Percentiles rank a stretch among this genome's conserved stretches.
phyloP scores from a whole-genome alignment of 2,888 invertebrate genomes.

The Eucera pruinosa region DNA sequence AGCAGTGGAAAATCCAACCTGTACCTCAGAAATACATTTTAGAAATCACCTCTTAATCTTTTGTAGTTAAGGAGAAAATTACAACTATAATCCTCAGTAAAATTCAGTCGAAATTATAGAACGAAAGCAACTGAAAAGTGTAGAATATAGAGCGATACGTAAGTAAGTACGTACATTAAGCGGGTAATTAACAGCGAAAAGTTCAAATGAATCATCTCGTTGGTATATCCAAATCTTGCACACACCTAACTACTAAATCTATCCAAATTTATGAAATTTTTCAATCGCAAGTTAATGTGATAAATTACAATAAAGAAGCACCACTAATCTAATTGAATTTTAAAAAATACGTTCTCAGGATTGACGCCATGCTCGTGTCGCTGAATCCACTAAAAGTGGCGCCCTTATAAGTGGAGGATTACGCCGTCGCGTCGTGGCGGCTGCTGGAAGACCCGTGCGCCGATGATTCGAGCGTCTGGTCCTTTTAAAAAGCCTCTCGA shows the following conservation, averaged over 20 bases:
- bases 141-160: background rate
- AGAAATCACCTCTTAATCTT: background rate
- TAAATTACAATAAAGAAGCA: background rate
- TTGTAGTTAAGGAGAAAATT: background rate
- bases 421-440: conserved; percentile 56
- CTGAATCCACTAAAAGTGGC: conserved; percentile 53
- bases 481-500: conserved; percentile 60
- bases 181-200: conserved; percentile 49
- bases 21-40: background rate
- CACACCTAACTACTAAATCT: too few species aligned
- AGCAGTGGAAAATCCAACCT: conserved; percentile 44
- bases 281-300: too few species aligned
- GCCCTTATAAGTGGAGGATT: conserved; percentile 59
- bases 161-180: background rate
- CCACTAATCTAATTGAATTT: background rate
- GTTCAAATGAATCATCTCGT: background rate
- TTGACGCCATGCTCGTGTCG: conserved; percentile 13
- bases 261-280: background rate
- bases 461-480: conserved; percentile 55
- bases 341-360: conserved; percentile 15
- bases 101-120: background rate
- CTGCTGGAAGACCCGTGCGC: conserved; percentile 57
- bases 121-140: too few species aligned
- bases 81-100: background rate
- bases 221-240: background rate